Conservation (phyloP, 2,888 invertebrate genomes). For the Ariolimax columbianus region DNA sequence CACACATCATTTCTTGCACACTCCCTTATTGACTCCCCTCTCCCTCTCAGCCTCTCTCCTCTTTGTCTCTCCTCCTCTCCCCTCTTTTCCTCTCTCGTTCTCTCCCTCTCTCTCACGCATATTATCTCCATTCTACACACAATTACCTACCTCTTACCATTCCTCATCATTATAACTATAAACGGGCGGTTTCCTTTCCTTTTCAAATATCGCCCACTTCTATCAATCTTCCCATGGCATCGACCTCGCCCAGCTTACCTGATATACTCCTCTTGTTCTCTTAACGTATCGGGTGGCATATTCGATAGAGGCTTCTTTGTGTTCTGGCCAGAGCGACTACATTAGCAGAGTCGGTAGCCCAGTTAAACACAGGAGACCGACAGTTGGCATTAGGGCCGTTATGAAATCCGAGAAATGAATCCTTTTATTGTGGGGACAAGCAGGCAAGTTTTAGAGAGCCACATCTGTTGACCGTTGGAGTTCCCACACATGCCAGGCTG, state of each 20-base stretch:
- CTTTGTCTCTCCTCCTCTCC: too few species aligned
- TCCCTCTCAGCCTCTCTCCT: too few species aligned
- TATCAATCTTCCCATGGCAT: not conserved
- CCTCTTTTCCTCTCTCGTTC: constrained; percentile 5
- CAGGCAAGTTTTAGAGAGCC: not conserved
- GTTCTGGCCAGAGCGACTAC: not conserved
- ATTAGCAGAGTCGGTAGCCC: not conserved
- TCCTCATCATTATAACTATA: not conserved
- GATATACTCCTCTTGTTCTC: not conserved
- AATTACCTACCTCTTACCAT: not conserved
- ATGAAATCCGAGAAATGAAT: constrained; percentile 43
- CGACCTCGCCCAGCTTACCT: not conserved
- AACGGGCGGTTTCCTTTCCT: too few species aligned
- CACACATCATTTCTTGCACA: too few species aligned
- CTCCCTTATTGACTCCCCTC: too few species aligned
- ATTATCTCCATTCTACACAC: not conserved
- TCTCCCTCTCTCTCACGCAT: not conserved
- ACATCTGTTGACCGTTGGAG: constrained; percentile 25
- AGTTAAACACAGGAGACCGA: not conserved
- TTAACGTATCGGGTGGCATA: not conserved
- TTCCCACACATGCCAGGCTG: constrained; percentile 31
- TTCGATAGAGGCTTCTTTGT: not conserved
- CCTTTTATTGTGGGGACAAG: constrained; percentile 2
- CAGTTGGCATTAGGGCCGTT: constrained; percentile 16
- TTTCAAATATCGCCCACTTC: not conserved